Percentiles rank a stretch among this genome's conserved stretches.
These are phyloP conservation scores for Scophthalmus maximus DNA, from an alignment of 2,113 vertebrate species.

Conservation along the genomic window DNA sequence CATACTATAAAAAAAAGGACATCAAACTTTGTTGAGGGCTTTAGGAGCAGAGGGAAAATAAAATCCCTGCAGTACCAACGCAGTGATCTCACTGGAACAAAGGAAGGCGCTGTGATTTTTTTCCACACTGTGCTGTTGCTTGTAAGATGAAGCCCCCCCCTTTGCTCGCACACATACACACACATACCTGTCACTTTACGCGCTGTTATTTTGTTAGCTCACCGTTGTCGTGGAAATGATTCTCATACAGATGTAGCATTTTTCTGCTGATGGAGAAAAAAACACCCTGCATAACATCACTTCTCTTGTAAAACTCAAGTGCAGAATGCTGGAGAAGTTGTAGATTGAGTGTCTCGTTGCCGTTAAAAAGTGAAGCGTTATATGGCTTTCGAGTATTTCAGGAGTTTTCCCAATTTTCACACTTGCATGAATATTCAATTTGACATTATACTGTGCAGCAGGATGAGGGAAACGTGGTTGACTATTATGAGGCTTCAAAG, in stretches of 20 bases:
- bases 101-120: constrained; percentile 18
- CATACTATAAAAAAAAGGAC: neutral
- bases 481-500: too few species aligned
- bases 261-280: neutral
- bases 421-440: too few species aligned
- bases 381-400: constrained; percentile 4
- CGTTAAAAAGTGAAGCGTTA: neutral
- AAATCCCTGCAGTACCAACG: constrained; percentile 7
- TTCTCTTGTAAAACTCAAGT: neutral
- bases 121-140: constrained; percentile 4
- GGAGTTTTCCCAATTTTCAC: too few species aligned
- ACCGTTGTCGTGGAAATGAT: neutral
- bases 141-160: constrained; percentile 19
- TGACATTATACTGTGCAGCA: too few species aligned
- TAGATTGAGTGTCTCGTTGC: neutral
- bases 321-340: too few species aligned
- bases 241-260: neutral
- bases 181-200: neutral
- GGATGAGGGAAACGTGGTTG: too few species aligned
- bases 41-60: neutral
- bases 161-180: neutral
- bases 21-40: neutral
- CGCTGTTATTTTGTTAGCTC: neutral
- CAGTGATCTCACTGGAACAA: constrained; percentile 21
- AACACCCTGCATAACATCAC: neutral